Base-by-base conservation (phyloP, 1,140 invertebrate genomes). In the Oscheius sp. region DNA sequence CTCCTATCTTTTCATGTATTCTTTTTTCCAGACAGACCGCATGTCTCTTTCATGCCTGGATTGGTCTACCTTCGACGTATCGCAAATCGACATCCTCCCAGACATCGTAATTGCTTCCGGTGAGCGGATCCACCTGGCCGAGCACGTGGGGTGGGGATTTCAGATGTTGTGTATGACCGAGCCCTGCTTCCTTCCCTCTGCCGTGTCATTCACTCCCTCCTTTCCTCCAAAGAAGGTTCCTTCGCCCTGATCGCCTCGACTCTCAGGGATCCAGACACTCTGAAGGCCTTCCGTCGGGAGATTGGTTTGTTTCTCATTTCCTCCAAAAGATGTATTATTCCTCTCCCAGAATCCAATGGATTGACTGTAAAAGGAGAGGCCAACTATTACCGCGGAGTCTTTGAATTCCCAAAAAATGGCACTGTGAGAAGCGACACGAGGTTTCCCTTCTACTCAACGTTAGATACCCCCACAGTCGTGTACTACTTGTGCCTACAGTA, bases 131-230 rank as follows among this genome's bases (percentile, higher is more conserved):
- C 18, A 38, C 28, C 10, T 68, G 4, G 7, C 34, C 10, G 7
- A 46, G 26, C 7, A 31, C 10, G 29, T 45, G 38, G 20, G 26
- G 63, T 3, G n/a, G n/a, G n/a, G n/a, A n/a, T 70, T 70, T 23
- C 61, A 74, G 72, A 74, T 36, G 72, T 74, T 20, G 72, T 74
- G 28, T 74, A 74, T 69, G 72, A 74, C 29, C 52, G 46, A 31
- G 38, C 63, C 20, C 35, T 74, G 0, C 55, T 74, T 20, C 20
- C 65, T 10, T 67, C 62, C 42, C 58, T 73, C 34, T 73, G 62
- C 42, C 31, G 29, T 31, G 63, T 66, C 2, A 34, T 73, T 4
- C 34, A 34, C 28, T 26, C 32, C 20, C 38, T 65, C 7, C 63
- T 73, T 23, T n/a, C 20, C n/a, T 18, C 18, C 7, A 26, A 46